Evolutionary conservation across 2,888 invertebrate genomes (phyloP).

Genomic region (Leptinotarsa tumamoca): DNA sequence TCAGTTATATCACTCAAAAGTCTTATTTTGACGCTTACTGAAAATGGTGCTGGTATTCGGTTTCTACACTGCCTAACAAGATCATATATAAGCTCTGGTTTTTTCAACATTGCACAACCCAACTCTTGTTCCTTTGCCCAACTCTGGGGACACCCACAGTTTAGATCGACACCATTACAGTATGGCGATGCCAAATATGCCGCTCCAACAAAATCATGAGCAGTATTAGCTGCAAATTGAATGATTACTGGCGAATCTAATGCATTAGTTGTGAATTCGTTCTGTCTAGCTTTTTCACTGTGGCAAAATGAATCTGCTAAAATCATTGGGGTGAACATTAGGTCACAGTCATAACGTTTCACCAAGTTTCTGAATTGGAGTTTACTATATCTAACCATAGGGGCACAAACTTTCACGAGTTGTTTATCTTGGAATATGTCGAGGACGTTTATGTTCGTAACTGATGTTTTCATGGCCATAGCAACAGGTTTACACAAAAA

Average conservation of each 20-base stretch:
- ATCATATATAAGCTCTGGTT: slow-evolving; percentile 86
- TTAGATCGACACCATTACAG: slow-evolving; percentile 91
- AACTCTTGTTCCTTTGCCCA: slow-evolving; percentile 95
- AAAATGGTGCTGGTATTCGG: slow-evolving; percentile 79
- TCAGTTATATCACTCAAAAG: slow-evolving; percentile 76
- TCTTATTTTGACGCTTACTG: slow-evolving; percentile 93
- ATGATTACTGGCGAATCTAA: slow-evolving; percentile 81
- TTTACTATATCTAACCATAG: slow-evolving; percentile 96
- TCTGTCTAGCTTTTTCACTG: slow-evolving; percentile 86
- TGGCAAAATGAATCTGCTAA: slow-evolving; percentile 92
- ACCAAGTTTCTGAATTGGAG: slow-evolving; percentile 82
- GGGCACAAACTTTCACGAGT: slow-evolving; percentile 86
- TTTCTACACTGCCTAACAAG: slow-evolving; percentile 83
- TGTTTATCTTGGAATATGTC: slow-evolving; percentile 76
- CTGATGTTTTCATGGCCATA: not conserved
- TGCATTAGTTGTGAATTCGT: slow-evolving; percentile 81
- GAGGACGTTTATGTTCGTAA: slow-evolving; percentile 66
- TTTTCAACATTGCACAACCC: slow-evolving; percentile 84
- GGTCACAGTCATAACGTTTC: slow-evolving; percentile 84
- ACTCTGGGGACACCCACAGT: slow-evolving; percentile 97
- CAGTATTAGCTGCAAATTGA: slow-evolving; percentile 93
- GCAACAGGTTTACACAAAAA: not conserved
- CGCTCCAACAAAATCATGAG: slow-evolving; percentile 86
- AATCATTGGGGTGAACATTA: slow-evolving; percentile 97
- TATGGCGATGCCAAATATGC: slow-evolving; percentile 85